These are phyloP conservation scores for Poeciliopsis presidionis DNA, from an alignment of 2,797 vertebrate genomes.

Conservation along the genomic window DNA sequence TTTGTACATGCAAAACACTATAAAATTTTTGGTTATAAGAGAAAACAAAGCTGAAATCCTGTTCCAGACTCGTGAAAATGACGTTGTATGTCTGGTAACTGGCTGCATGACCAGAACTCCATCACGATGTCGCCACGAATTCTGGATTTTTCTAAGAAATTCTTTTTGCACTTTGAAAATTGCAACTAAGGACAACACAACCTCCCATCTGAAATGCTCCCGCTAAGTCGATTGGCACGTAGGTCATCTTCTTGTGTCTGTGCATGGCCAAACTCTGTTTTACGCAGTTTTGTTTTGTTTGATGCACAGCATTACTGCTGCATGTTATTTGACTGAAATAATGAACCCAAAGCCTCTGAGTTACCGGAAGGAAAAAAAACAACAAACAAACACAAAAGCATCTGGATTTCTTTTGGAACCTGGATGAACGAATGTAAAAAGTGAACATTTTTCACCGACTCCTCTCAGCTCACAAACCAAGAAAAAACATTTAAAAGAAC, in stretches of 20 bases:
- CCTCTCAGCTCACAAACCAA: neutral
- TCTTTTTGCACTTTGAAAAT: neutral
- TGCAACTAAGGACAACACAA: neutral
- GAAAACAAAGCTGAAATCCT: neutral
- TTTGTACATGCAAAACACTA: neutral
- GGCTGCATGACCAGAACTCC: neutral
- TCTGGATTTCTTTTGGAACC: neutral
- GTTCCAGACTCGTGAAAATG: neutral
- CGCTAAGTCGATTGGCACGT: neutral
- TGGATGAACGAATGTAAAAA: neutral
- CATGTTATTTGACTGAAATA: neutral
- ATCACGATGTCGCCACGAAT: neutral
- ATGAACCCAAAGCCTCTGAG: neutral
- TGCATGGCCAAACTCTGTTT: neutral
- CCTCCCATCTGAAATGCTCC: neutral
- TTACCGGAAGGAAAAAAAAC: neutral
- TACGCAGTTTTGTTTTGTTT: neutral
- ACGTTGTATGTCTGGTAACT: neutral
- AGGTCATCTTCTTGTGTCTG: neutral
- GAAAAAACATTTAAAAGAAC: too few species aligned
- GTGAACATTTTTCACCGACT: neutral
- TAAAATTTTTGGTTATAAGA: neutral
- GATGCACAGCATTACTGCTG: neutral
- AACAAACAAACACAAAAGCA: neutral
- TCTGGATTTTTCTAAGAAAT: neutral